These are phyloP conservation scores for Aviceda subcristata DNA, from an alignment of 2,113 vertebrate genomes.

Conservation along the genomic window DNA sequence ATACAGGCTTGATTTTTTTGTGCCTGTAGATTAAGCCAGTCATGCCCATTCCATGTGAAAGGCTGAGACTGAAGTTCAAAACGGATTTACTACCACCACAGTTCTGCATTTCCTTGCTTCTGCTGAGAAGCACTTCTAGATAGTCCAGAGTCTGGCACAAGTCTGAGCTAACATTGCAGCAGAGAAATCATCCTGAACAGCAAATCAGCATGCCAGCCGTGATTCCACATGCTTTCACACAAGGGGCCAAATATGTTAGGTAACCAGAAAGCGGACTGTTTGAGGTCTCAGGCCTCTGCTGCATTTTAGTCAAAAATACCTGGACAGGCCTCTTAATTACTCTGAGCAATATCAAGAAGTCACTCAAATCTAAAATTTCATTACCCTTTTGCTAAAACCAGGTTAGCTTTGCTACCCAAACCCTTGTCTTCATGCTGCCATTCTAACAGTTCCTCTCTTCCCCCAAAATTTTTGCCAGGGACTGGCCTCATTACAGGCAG, in stretches of 20 bases:
- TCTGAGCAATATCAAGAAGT: background rate
- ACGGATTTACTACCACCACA: background rate
- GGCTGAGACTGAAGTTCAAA: background rate
- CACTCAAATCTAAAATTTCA: background rate
- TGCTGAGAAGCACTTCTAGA: background rate
- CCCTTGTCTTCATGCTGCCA: background rate
- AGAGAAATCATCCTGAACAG: background rate
- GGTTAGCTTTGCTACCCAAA: background rate
- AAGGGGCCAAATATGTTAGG: fast-evolving
- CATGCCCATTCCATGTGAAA: fast-evolving
- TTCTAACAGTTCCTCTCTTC: background rate
- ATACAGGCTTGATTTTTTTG: background rate
- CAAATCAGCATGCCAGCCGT: background rate
- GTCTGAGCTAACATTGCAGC: background rate
- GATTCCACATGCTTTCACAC: background rate
- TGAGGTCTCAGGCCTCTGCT: background rate
- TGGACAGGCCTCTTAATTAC: background rate
- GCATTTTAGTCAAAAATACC: background rate
- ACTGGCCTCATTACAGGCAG: background rate
- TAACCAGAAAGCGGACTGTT: background rate
- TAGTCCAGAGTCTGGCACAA: background rate
- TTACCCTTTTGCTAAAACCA: background rate
- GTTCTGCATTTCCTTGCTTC: background rate
- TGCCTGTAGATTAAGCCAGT: fast-evolving
- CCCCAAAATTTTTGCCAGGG: background rate